Conservation (phyloP, 2,113 vertebrate species). For the Antidorcas marsupialis region DNA sequence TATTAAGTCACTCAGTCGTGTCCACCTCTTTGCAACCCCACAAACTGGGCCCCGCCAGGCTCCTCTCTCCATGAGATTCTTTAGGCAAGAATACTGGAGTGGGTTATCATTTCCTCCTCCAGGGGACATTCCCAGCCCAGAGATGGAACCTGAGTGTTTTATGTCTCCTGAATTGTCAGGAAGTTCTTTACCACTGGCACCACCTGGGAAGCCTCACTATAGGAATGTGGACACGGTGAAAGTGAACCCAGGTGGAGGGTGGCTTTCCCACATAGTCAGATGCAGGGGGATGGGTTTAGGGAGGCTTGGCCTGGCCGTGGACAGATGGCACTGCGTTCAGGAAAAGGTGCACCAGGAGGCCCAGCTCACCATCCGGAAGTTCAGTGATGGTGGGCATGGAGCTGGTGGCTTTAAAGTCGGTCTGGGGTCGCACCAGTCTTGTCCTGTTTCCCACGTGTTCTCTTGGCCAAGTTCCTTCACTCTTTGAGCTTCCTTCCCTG, state of each 20-base stretch:
- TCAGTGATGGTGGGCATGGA: background rate
- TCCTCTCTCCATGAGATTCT: background rate
- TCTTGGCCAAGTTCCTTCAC: background rate
- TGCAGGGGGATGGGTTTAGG: background rate
- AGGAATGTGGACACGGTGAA: fast-evolving
- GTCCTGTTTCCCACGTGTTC: background rate
- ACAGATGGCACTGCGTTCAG: background rate
- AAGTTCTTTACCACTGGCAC: background rate
- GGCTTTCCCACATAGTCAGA: background rate
- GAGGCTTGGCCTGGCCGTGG: background rate
- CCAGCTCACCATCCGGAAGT: background rate
- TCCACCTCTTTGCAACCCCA: background rate
- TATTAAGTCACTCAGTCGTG: background rate
- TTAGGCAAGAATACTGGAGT: background rate
- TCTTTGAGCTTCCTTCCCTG: background rate
- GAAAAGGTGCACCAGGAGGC: background rate
- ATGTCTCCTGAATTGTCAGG: background rate
- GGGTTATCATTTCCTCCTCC: background rate
- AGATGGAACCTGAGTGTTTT: background rate
- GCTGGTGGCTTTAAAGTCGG: background rate
- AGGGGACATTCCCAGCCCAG: background rate
- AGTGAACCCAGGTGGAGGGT: background rate
- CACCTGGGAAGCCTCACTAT: background rate
- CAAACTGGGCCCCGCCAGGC: background rate
- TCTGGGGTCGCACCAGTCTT: background rate